Percentiles rank a stretch among this genome's conserved stretches.
phyloP scores from a whole-genome alignment of 1,140 invertebrate genomes.

The Tribolium castaneum region DNA sequence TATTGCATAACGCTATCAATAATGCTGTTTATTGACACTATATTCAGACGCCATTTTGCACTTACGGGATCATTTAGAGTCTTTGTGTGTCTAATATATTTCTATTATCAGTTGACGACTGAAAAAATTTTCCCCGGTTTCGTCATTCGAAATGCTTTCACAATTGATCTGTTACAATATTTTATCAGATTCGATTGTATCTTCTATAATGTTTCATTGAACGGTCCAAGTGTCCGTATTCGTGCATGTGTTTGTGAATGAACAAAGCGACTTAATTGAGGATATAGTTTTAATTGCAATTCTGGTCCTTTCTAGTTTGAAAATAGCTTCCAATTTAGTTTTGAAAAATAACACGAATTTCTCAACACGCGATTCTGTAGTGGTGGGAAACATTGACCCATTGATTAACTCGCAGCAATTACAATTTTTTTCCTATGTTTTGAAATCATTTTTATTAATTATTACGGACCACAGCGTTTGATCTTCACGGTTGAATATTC shows the following conservation, averaged over 20 bases:
- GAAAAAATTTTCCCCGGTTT: background rate
- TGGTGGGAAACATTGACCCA: slow-evolving; percentile 30
- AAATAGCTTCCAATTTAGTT: slow-evolving; percentile 21
- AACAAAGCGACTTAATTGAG: slow-evolving; percentile 3
- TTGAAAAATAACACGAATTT: slow-evolving; percentile 21
- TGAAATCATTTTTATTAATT: slow-evolving; percentile 30
- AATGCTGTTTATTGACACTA: slow-evolving; percentile 19
- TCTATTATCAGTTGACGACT: background rate
- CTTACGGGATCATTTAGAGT: background rate
- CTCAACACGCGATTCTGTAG: slow-evolving; percentile 6
- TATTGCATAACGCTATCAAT: slow-evolving; percentile 23
- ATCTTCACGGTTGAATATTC: slow-evolving; percentile 16
- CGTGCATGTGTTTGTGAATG: background rate
- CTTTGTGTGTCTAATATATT: background rate
- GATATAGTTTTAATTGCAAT: slow-evolving; percentile 9
- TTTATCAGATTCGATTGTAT: slow-evolving; percentile 10
- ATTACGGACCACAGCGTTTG: slow-evolving; percentile 23
- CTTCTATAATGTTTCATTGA: background rate
- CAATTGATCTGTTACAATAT: background rate
- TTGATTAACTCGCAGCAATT: slow-evolving; percentile 23
- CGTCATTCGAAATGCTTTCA: background rate
- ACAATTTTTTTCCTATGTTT: slow-evolving; percentile 3
- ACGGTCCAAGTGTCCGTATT: background rate
- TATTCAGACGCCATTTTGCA: slow-evolving; percentile 12
- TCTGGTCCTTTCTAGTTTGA: slow-evolving; percentile 20